These are phyloP conservation scores for Zaprionus bogoriensis DNA, from an alignment of 2,888 invertebrate species.

Conservation along the genomic window DNA sequence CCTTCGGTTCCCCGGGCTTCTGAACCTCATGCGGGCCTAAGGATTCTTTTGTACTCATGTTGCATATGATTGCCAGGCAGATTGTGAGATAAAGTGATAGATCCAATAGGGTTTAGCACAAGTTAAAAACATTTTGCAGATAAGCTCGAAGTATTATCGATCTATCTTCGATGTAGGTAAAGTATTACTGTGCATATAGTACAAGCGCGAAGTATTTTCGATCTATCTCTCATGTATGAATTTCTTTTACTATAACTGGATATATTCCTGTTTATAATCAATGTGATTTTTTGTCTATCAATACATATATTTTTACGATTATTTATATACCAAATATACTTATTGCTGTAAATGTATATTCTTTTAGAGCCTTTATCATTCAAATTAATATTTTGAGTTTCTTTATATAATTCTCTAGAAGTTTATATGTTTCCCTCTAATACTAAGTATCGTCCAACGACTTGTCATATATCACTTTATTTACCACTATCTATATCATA, in stretches of 20 bases:
- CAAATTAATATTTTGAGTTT: too few species aligned
- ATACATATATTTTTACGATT: too few species aligned
- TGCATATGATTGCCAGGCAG: background rate
- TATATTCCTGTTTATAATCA: background rate
- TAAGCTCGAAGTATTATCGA: background rate
- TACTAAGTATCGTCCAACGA: too few species aligned
- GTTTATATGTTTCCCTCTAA: too few species aligned
- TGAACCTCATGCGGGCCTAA: background rate
- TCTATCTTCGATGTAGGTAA: background rate
- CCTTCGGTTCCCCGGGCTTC: conserved; percentile 2
- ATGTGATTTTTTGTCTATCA: too few species aligned
- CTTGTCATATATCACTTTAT: too few species aligned
- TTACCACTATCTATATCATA: too few species aligned
- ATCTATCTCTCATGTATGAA: background rate
- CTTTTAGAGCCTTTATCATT: too few species aligned
- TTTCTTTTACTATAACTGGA: background rate
- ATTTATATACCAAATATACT: too few species aligned
- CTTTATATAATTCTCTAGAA: too few species aligned
- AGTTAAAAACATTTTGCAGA: background rate
- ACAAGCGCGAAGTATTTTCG: background rate
- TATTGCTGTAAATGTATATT: too few species aligned
- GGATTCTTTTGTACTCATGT: background rate
- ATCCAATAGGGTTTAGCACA: background rate
- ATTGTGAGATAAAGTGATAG: background rate
- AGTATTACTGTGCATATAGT: background rate